Percentiles rank a stretch among this genome's conserved stretches.
phyloP scores from a whole-genome alignment of 2,888 invertebrate species.

The Elmis aenea region DNA sequence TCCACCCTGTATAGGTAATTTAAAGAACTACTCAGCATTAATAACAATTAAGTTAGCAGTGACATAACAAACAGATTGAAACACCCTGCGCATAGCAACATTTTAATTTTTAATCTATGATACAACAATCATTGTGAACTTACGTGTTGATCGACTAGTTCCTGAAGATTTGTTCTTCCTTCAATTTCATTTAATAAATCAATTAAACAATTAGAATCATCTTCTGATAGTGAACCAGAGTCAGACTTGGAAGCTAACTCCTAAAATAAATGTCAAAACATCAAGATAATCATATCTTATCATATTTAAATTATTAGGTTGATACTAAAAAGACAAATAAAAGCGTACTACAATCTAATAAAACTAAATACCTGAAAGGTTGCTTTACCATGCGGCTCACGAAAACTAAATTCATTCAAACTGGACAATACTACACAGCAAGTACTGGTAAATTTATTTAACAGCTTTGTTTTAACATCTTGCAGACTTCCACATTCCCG shows the following conservation, averaged over 20 bases:
- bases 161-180: conserved; percentile 61
- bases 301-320: too few species aligned
- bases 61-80: too few species aligned
- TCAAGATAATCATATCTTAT: too few species aligned
- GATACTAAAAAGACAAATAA: too few species aligned
- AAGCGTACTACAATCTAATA: too few species aligned
- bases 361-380: conserved; percentile 40
- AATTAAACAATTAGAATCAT: conserved; percentile 57
- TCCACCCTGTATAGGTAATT: too few species aligned
- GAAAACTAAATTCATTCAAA: conserved; percentile 40
- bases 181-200: conserved; percentile 63
- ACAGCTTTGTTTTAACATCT: conserved; percentile 37
- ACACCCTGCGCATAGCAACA: not conserved
- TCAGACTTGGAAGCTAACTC: conserved; percentile 54
- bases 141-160: conserved; percentile 69
- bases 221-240: conserved; percentile 52
- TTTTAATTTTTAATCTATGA: not conserved
- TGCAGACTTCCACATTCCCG: conserved; percentile 60
- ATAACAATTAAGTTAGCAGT: too few species aligned
- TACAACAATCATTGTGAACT: conserved; percentile 37
- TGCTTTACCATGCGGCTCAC: conserved; percentile 35
- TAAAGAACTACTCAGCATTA: too few species aligned
- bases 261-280: conserved; percentile 36
- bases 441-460: conserved; percentile 36
- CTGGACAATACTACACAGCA: conserved; percentile 38